Conservation (phyloP, 2,797 vertebrate species). For the Pseudochirops corinnae region DNA sequence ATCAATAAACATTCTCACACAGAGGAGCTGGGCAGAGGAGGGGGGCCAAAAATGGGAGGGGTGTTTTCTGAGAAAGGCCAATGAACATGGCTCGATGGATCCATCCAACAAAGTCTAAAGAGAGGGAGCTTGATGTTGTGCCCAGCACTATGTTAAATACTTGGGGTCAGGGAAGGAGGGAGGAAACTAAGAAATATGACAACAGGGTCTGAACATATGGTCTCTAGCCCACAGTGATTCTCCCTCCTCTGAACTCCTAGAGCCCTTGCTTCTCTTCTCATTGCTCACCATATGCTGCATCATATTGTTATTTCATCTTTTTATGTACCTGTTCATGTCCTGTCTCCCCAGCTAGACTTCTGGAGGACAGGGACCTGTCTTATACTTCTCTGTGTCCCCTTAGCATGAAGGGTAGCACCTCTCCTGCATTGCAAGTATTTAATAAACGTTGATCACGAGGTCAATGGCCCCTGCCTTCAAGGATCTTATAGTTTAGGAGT, state of each 20-base stretch:
- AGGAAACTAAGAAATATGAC: neutral
- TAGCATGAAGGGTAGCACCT: neutral
- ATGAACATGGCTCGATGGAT: neutral
- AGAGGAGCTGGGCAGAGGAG: constrained; percentile 27
- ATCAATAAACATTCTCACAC: constrained; percentile 83
- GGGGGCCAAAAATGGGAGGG: constrained; percentile 46
- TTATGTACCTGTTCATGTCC: neutral
- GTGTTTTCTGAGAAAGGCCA: neutral
- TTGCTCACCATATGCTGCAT: neutral
- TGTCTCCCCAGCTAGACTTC: neutral
- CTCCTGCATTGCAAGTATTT: neutral
- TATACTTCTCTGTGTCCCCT: neutral
- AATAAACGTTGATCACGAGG: neutral
- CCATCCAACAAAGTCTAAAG: neutral
- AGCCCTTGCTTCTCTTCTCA: neutral
- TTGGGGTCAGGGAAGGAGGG: accelerated
- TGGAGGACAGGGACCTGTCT: neutral
- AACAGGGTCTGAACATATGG: neutral
- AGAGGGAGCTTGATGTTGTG: neutral
- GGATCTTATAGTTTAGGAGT: neutral
- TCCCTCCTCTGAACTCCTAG: neutral
- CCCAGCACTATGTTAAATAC: neutral
- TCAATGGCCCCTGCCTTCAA: neutral
- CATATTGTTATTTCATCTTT: neutral
- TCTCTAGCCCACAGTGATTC: neutral